Evolutionary conservation across 2,797 vertebrate genomes (phyloP), one percentile per base, ranked within the genome.

Genomic region (Enteromius fasciolatus): DNA sequence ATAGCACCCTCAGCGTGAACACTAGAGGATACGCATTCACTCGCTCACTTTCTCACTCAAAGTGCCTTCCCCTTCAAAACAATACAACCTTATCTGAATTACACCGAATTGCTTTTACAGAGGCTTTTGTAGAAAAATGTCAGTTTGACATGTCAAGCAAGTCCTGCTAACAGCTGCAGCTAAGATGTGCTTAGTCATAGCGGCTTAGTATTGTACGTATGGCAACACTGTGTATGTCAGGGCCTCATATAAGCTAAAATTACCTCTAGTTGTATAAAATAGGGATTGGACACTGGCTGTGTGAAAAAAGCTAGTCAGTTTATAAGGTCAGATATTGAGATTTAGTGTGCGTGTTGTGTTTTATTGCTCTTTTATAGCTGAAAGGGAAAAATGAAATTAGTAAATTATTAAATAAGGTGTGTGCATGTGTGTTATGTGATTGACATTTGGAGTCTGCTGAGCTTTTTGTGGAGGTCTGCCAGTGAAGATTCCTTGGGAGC

Each of bases 61-160:
- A 84, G 68, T 44, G 25, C 46, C 28, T 69, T 80, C 64, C 59
- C 28, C 75, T 18, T 85, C 72, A 36, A 54, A 46, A 76, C 77
- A 70, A 67, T 59, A 80, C 70, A 64, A 39, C 85, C 74, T 76
- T 82, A 82, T 82, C 70, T 41, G n/a, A 57, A 76, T 76, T 76
- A 68, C 23, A 57, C 50, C 0, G 11, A 76, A 59, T 76, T 57
- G 63, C 57, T 81, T 74, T 81, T 20, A 52, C 79, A 63, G 64
- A 73, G 44, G 46, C 31, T 28, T 59, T 67, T 76, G 63, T 41
- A 2, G 72, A 68, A 57, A 81, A 82, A 75, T 75, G 63, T 46
- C 70, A 79, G 64, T 59, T 68, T 59, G 46, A 74, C 52, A 54
- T 54, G 54, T 81, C 66, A 15, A 64, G 67, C 33, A 59, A 44